Conservation (phyloP, 2,113 vertebrate species). For the Myotis brandtii region DNA sequence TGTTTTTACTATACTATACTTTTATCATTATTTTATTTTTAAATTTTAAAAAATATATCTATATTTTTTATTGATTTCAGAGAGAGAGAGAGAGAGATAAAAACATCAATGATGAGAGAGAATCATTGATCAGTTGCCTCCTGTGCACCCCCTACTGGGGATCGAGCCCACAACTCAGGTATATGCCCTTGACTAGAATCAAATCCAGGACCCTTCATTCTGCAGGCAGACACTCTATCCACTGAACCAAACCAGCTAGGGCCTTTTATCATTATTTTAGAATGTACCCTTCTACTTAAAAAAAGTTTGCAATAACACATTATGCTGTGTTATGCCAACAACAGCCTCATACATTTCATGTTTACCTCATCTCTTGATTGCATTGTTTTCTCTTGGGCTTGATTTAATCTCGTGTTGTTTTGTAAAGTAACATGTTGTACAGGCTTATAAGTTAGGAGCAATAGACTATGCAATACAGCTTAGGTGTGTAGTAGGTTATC, state of each 20-base stretch:
- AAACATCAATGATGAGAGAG: too few relatives aligned
- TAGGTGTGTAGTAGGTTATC: not conserved
- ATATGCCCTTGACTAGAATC: too few relatives aligned
- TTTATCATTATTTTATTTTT: not conserved
- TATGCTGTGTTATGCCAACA: not conserved
- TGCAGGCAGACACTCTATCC: too few relatives aligned
- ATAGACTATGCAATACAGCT: not conserved
- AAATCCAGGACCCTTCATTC: too few relatives aligned
- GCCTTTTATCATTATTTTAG: not conserved
- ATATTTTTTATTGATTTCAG: not conserved
- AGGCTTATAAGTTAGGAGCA: not conserved
- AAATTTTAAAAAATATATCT: too few relatives aligned
- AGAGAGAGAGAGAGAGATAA: not conserved
- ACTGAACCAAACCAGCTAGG: too few relatives aligned
- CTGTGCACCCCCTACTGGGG: too few relatives aligned
- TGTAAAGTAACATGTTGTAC: not conserved
- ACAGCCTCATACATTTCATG: too few relatives aligned
- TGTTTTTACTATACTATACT: not conserved
- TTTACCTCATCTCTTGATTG: not conserved
- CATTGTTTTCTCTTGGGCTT: not conserved
- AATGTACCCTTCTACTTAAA: too few relatives aligned
- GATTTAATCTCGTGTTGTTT: not conserved
- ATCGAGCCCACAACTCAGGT: too few relatives aligned
- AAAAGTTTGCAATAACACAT: not conserved
- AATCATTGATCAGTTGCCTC: too few relatives aligned